Conservation (phyloP, 2,888 invertebrate genomes). For the Diarsia rubi region DNA sequence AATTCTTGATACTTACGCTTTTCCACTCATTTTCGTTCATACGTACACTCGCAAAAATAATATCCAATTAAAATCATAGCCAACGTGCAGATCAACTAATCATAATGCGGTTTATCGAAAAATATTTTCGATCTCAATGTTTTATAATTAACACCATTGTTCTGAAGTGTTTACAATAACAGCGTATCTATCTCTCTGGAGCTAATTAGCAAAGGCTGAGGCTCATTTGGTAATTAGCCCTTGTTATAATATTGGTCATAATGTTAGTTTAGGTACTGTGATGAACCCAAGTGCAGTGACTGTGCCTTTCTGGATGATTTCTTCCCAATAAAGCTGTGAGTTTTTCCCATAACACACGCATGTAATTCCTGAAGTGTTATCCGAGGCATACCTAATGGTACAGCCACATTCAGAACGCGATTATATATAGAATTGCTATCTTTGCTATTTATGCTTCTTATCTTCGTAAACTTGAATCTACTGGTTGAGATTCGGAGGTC, state of each 20-base stretch:
- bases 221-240: slow-evolving; percentile 17
- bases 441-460: too few relatives aligned
- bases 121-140: slow-evolving; percentile 66
- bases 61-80: slow-evolving; percentile 25
- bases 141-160: slow-evolving; percentile 75
- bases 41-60: not conserved
- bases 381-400: not conserved
- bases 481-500: slow-evolving; percentile 5
- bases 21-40: not conserved
- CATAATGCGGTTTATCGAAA: slow-evolving; percentile 68
- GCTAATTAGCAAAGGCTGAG: slow-evolving; percentile 7
- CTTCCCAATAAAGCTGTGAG: slow-evolving; percentile 20
- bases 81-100: slow-evolving; percentile 46
- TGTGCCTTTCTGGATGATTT: slow-evolving; percentile 14
- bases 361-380: not conserved
- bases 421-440: not conserved
- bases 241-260: slow-evolving; percentile 20
- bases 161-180: slow-evolving; percentile 71
- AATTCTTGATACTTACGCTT: not conserved
- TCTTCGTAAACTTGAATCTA: not conserved
- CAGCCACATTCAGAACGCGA: not conserved
- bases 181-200: slow-evolving; percentile 39
- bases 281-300: slow-evolving; percentile 9
- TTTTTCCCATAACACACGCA: not conserved
- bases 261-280: slow-evolving; percentile 1